Base-by-base conservation (phyloP, 2,797 vertebrate species). In the Acanthurus tractus region DNA sequence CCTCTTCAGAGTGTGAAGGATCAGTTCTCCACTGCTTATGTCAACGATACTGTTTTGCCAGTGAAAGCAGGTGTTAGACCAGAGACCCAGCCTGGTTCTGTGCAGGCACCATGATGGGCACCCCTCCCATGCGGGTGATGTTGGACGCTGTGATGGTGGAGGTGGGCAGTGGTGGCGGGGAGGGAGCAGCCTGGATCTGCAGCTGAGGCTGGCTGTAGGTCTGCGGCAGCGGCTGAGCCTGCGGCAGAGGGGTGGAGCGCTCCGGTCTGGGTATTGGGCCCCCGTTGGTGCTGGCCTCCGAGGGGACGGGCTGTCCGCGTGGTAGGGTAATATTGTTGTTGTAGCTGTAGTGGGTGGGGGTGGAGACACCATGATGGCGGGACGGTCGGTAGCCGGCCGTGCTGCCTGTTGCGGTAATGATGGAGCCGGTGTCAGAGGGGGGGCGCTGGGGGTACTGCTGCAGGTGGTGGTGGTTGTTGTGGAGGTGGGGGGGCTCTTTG, bases 41-140 rank as follows among this genome's bases (percentile, higher is more conserved):
- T 68, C 58, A 29, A 45, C 62, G 56, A 44, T 45, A 46, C 49
- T 64, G 36, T 62, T 57, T 66, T 4, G 7, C n/a, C 34, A 54
- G 20, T 1, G 14, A 20, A 38, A 50, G 63, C 17, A 34, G 70
- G 8, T 0, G 14, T 95, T 95, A 99, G 86, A 99, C 98, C 54
- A 99, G 93, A 71, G 98, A 99, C 1, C 98, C 98, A 0, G 96
- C 96, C 80, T 98, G 97, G 91, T 95, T 98, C 85, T 98, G 97
- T 0, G 97, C 96, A 0, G 97, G 97, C 82, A 98, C 96, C 97
- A 98, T 98, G 50, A 98, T 96, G 0, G 97, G 96, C 44, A 98
- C 93, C 0, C 96, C 97, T 0, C 97, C 98, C 88, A 97, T 97
- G 49, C 97, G 96, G 59, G 91, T 73, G 76, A 99, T 94, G 74